Conservation (phyloP, 2,888 invertebrate genomes). For the Cyclophora albipunctata region DNA sequence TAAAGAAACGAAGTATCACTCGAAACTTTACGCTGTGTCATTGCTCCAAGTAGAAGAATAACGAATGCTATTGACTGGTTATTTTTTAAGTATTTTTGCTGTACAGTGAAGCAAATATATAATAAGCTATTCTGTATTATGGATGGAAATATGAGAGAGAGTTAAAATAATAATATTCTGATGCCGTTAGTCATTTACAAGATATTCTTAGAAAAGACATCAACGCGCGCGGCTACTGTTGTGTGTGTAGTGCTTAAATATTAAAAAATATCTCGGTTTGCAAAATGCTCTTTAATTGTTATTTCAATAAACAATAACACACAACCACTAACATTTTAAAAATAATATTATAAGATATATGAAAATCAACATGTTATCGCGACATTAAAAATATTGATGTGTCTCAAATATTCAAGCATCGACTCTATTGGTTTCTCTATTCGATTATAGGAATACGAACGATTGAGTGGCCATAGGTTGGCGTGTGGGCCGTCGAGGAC, state of each 20-base stretch:
- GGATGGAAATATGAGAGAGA: no score
- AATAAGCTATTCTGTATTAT: no score
- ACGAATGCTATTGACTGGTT: conserved; percentile 23
- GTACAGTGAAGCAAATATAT: neutral
- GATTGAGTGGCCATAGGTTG: conserved; percentile 69
- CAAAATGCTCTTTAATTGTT: neutral
- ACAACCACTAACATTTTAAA: no score
- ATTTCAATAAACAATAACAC: no score
- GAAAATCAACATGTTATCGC: neutral
- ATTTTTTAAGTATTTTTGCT: conserved; percentile 6
- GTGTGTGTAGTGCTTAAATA: neutral
- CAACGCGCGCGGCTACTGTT: neutral
- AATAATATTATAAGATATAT: neutral
- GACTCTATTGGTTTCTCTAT: conserved; percentile 37
- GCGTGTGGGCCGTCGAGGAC: conserved; percentile 71
- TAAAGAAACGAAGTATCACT: conserved; percentile 70
- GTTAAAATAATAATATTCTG: no score
- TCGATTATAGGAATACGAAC: conserved; percentile 47
- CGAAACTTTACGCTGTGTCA: conserved; percentile 67
- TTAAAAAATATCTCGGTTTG: neutral
- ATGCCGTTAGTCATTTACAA: neutral
- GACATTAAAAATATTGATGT: no score
- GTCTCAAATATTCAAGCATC: conserved; percentile 6
- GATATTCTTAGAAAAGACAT: conserved; percentile 3
- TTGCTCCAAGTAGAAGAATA: conserved; percentile 49